A percentile compares a stretch with the other conserved stretches of the same genome.
Evolutionary conservation across 2,888 invertebrate genomes (phyloP).

Genomic region (Agriopis aurantiaria): DNA sequence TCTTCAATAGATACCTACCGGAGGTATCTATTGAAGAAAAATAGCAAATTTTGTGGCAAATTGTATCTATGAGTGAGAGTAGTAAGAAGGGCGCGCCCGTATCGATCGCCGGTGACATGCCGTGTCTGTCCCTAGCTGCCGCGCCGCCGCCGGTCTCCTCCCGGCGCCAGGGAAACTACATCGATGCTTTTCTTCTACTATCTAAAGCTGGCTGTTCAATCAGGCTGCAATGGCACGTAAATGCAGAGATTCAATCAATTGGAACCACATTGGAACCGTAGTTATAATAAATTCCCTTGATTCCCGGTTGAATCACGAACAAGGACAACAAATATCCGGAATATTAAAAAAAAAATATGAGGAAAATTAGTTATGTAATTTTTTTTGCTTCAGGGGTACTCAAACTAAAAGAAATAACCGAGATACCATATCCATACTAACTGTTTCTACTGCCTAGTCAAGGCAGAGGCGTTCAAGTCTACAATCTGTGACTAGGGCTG

Average conservation of each 20-base stretch:
- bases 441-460: too few species aligned
- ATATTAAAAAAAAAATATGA: too few species aligned
- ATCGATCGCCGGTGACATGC: slow-evolving; percentile 67
- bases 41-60: slow-evolving; percentile 23
- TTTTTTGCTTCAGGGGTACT: too few species aligned
- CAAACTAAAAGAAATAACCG: too few species aligned
- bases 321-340: too few species aligned
- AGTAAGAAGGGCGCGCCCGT: slow-evolving; percentile 53
- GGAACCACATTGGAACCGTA: too few species aligned
- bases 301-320: not conserved
- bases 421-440: too few species aligned
- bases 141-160: slow-evolving; percentile 40
- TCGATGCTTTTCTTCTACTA: slow-evolving; percentile 17
- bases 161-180: slow-evolving; percentile 16
- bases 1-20: too few species aligned
- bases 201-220: not conserved
- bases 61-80: slow-evolving; percentile 38
- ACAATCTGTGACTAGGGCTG: too few species aligned
- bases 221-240: not conserved
- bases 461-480: too few species aligned
- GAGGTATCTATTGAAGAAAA: not conserved
- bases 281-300: not conserved
- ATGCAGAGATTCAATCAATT: not conserved
- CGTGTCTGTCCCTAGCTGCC: slow-evolving; percentile 56
- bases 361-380: not conserved